phyloP scores from a whole-genome alignment of 1,140 invertebrate genomes.

The Lethrus apterus region DNA sequence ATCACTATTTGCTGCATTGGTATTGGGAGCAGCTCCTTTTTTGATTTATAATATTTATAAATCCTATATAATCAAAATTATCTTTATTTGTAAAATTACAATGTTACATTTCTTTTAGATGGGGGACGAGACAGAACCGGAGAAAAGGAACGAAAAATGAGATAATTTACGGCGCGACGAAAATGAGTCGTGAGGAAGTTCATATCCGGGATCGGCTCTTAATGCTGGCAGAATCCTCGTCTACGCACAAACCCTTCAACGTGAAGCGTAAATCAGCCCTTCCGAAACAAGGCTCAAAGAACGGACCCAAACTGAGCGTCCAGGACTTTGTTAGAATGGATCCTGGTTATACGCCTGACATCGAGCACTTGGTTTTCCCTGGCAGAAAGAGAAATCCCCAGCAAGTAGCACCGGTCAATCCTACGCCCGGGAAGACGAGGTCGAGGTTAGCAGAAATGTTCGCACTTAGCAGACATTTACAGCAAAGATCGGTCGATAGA shows the following conservation, averaged over 20 bases:
- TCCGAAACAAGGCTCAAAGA: conserved; percentile 22
- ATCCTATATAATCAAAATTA: no score
- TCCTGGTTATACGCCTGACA: conserved; percentile 48
- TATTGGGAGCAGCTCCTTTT: no score
- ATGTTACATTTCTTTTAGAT: no score
- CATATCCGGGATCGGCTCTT: conserved; percentile 33
- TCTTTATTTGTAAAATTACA: no score
- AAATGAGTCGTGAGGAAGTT: conserved; percentile 35
- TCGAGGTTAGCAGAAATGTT: conserved; percentile 50
- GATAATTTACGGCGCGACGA: conserved; percentile 1
- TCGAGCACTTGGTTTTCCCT: conserved; percentile 51
- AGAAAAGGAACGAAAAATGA: not conserved
- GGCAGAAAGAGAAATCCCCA: conserved; percentile 44
- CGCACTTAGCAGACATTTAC: conserved; percentile 40
- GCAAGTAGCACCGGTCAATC: conserved; percentile 30
- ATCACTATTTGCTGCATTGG: no score
- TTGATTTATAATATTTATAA: no score
- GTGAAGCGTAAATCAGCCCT: conserved; percentile 33
- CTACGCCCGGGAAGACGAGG: conserved; percentile 28
- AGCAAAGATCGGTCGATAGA: conserved; percentile 35
- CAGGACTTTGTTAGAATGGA: conserved; percentile 40
- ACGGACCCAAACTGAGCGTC: conserved; percentile 33
- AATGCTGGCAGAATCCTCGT: conserved; percentile 31
- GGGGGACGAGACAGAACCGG: conserved; percentile 3
- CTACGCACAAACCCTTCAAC: conserved; percentile 32